Evolutionary conservation across 2,888 invertebrate genomes (phyloP).

Genomic region (Sinhomidia bicolor): DNA sequence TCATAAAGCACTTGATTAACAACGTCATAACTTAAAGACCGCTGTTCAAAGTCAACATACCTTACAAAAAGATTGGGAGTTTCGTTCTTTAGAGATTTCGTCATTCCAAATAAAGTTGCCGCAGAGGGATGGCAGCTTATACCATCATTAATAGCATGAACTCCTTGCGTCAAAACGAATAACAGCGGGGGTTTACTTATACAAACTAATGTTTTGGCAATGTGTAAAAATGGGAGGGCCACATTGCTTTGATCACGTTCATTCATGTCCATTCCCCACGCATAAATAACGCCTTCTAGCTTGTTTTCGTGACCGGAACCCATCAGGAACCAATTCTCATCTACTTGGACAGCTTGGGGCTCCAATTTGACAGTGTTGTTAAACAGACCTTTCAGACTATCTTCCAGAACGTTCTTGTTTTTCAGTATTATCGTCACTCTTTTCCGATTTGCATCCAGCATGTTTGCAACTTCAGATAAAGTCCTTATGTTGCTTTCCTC

Average conservation of each 20-base stretch:
- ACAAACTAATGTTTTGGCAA: not conserved
- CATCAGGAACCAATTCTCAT: too few relatives aligned
- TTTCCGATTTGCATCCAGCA: not conserved
- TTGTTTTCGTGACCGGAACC: too few relatives aligned
- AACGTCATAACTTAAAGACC: not conserved
- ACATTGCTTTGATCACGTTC: not conserved
- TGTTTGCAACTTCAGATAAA: not conserved
- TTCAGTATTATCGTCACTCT: not conserved
- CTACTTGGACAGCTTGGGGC: too few relatives aligned
- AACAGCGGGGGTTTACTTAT: not conserved
- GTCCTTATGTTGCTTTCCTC: not conserved
- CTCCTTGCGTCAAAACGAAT: conserved; percentile 17
- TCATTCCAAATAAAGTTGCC: conserved; percentile 52
- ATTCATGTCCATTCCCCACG: conserved; percentile 8
- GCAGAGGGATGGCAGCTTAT: not conserved
- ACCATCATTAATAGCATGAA: not conserved
- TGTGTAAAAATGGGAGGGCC: conserved; percentile 10
- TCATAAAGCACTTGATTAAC: conserved; percentile 19
- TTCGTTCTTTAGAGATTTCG: conserved; percentile 41
- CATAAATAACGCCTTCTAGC: conserved; percentile 23
- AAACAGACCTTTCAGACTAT: not conserved
- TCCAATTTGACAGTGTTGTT: not conserved
- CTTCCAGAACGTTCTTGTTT: not conserved
- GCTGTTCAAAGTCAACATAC: conserved; percentile 38
- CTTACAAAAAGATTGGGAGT: not conserved